phyloP scores from a whole-genome alignment of 2,888 invertebrate species.

The Nasonovia ribisnigri region DNA sequence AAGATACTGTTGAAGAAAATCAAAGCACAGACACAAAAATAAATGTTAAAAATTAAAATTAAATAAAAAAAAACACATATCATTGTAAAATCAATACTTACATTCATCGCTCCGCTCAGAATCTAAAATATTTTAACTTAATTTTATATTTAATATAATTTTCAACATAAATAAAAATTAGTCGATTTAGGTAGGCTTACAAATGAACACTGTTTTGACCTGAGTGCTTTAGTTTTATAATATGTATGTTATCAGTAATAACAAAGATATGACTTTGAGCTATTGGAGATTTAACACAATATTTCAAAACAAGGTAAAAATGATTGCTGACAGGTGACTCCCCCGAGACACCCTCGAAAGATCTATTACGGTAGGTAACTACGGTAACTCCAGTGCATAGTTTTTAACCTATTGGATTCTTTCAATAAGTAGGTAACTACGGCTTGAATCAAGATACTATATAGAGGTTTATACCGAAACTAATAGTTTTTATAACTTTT shows the following conservation, averaged over 20 bases:
- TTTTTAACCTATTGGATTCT: background rate
- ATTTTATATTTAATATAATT: background rate
- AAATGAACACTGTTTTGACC: background rate
- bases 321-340: background rate
- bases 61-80: too few relatives aligned
- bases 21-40: too few relatives aligned
- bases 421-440: background rate
- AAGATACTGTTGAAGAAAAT: too few relatives aligned
- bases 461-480: background rate
- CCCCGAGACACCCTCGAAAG: background rate
- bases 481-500: background rate
- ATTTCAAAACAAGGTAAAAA: background rate
- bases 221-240: background rate
- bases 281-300: background rate
- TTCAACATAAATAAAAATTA: background rate
- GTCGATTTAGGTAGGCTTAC: background rate
- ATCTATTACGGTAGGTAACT: background rate
- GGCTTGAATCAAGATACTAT: background rate
- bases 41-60: too few relatives aligned
- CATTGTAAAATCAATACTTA: too few relatives aligned
- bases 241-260: background rate
- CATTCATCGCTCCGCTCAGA: too few relatives aligned
- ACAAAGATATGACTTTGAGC: background rate
- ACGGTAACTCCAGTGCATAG: background rate
- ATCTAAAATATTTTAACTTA: background rate